Base-by-base conservation (phyloP, 2,113 vertebrate species). In the Hipposideros armiger region DNA sequence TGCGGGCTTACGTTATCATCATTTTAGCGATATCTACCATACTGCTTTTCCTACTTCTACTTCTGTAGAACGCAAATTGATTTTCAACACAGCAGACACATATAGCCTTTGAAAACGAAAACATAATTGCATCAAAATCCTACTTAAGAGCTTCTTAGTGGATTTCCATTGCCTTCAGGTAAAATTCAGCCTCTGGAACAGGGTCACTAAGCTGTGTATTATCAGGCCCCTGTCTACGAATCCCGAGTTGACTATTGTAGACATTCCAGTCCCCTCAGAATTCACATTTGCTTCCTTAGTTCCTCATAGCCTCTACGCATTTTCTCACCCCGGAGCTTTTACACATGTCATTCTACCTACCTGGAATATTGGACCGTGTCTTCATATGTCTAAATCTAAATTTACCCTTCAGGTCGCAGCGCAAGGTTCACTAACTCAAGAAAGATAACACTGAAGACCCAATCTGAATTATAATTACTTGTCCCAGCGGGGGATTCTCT, bases 61-160 rank as follows among this genome's bases (percentile, higher is more conserved):
- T 78, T 26, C n/a, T 76, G 3, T 52, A 58, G 78, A 85, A 42
- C 60, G 19, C 30, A 66, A 77, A 91, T 45, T 45, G 70, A 73
- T 84, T 94, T 84, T 87, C 80, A 88, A 70, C 56, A 87, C 3
- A 62, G 20, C n/a, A 52, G 32, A 24, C 77, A 94, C 30, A 26
- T 58, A 56, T n/a, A 52, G 47, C 24, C 87, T 87, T 54, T 73
- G 56, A 58, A 94, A 91, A 58, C 67, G n/a, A 66, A 87, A 87
- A 91, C 42, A 69, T 17, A 47, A 76, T 82, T 69, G 60, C 9
- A 17, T 8, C 45, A 45, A 2, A 81, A 70, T 24, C 70, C 83
- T 76, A 36, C 10, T 58, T 84, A 58, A 91, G 62, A 66, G 11
- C 24, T 78, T 87, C 52, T 70, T 60, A 42, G 80, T 73, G 87